These are phyloP conservation scores for Diplodus sargus DNA, from an alignment of 2,797 vertebrate species.

Conservation along the genomic window DNA sequence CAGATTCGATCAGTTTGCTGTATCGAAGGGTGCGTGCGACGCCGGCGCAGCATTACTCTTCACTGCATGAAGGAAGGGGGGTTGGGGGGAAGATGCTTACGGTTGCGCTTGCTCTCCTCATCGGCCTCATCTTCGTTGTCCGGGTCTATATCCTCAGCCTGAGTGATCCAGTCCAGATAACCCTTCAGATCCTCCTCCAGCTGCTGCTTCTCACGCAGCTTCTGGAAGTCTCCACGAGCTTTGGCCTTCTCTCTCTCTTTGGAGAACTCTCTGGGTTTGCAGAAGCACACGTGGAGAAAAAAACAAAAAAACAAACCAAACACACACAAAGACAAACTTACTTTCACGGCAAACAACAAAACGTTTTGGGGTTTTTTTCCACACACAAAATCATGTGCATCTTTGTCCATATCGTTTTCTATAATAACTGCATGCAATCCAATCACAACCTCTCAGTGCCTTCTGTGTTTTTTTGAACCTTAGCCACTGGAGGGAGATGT, in stretches of 20 bases:
- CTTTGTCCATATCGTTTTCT: not conserved
- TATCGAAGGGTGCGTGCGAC: conserved; percentile 9
- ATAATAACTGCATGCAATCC: conserved; percentile 17
- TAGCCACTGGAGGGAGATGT: conserved; percentile 81
- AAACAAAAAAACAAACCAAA: conserved; percentile 53
- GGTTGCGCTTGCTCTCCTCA: conserved; percentile 94
- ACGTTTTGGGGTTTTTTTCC: not conserved
- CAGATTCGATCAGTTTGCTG: conserved; percentile 18
- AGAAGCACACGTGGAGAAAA: conserved; percentile 71
- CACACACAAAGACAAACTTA: conserved; percentile 32
- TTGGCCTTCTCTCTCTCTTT: conserved; percentile 99
- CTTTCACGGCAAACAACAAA: conserved; percentile 47
- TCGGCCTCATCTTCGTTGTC: conserved; percentile 96
- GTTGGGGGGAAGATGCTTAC: conserved; percentile 79
- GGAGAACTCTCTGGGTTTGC: conserved; percentile 94
- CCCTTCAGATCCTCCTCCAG: conserved; percentile 98
- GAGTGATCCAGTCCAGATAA: conserved; percentile 99
- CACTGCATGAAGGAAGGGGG: not conserved
- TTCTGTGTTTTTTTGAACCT: conserved; percentile 64
- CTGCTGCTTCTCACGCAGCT: conserved; percentile 98
- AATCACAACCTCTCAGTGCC: conserved; percentile 22
- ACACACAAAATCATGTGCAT: conserved; percentile 13
- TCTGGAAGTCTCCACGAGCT: conserved; percentile 98
- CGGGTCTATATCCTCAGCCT: conserved; percentile 98
- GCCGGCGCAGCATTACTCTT: not conserved